These are phyloP conservation scores for Trichopoda pennipes DNA, from an alignment of 2,888 invertebrate genomes.

Conservation along the genomic window DNA sequence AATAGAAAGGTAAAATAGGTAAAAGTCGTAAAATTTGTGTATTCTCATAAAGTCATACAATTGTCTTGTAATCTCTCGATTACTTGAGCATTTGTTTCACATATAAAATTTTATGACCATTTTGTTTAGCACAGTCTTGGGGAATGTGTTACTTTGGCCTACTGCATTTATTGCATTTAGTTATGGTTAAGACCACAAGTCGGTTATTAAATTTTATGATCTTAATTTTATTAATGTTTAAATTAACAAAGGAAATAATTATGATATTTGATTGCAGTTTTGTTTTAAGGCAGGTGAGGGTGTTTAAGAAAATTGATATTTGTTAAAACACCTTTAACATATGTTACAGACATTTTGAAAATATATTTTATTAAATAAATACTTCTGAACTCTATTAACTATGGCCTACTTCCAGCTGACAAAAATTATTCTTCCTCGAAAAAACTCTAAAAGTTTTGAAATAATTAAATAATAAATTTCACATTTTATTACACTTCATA, in stretches of 20 bases:
- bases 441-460: no score
- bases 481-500: no score
- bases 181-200: conserved; percentile 14
- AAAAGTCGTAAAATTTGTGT: conserved; percentile 16
- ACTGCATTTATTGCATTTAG: conserved; percentile 28
- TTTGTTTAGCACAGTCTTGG: neutral
- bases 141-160: neutral
- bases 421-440: no score
- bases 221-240: neutral
- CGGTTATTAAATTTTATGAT: conserved; percentile 23
- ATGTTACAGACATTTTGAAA: no score
- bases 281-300: neutral
- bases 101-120: conserved; percentile 17
- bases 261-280: neutral
- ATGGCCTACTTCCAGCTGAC: no score
- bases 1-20: neutral
- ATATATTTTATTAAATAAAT: no score
- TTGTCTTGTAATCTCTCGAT: conserved; percentile 6
- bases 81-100: neutral
- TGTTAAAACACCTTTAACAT: no score
- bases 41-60: conserved; percentile 24
- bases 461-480: no score
- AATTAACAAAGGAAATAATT: neutral
- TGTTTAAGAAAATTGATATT: no score
- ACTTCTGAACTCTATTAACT: no score